Conservation (phyloP, 2,113 vertebrate species). For the Lipotes vexillifer region DNA sequence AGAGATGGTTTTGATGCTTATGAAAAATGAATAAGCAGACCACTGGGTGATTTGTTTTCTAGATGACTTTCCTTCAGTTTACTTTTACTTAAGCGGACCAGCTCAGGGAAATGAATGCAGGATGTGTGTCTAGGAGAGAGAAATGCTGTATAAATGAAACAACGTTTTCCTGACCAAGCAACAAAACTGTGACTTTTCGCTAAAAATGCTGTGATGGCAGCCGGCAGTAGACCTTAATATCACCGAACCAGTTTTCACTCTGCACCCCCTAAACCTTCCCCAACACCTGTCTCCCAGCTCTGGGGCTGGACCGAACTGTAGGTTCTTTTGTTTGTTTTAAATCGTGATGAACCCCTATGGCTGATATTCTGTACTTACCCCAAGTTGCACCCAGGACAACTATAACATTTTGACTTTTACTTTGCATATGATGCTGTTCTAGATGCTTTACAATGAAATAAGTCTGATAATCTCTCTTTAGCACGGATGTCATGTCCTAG, state of each 20-base stretch:
- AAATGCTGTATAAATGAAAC: conserved; percentile 67
- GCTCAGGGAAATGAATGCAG: conserved; percentile 60
- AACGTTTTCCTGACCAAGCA: conserved; percentile 19
- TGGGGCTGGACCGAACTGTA: not conserved
- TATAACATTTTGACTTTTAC: not conserved
- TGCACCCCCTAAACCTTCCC: rapidly evolving
- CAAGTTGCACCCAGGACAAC: not conserved
- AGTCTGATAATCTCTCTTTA: not conserved
- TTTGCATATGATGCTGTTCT: not conserved
- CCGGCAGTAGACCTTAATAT: not conserved
- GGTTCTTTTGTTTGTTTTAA: not conserved
- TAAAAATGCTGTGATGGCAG: conserved; percentile 48
- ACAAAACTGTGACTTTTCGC: conserved; percentile 24
- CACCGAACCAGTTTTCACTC: not conserved
- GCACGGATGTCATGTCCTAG: not conserved
- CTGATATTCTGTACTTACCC: not conserved
- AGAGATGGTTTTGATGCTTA: conserved; percentile 39
- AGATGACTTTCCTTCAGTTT: conserved; percentile 64
- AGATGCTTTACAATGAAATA: not conserved
- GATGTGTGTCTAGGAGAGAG: conserved; percentile 64
- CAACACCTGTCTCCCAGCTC: not conserved
- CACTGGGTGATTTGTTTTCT: conserved; percentile 68
- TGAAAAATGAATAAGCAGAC: conserved; percentile 56
- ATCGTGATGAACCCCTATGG: not conserved
- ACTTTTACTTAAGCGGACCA: conserved; percentile 45